Base-by-base conservation (phyloP, 2,797 vertebrate genomes). In the Gobionotothen gibberifrons region DNA sequence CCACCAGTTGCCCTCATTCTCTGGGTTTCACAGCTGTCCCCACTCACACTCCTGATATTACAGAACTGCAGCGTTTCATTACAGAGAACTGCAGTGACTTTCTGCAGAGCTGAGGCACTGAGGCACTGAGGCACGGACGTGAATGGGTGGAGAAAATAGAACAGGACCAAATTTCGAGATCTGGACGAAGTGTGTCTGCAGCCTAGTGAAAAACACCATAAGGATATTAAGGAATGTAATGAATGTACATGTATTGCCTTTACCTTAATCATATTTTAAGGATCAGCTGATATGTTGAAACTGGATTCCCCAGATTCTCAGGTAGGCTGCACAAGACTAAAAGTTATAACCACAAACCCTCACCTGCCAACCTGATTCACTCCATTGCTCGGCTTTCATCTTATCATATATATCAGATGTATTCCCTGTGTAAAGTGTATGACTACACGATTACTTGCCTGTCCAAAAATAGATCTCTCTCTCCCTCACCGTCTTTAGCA, bases 31-130 rank as follows among this genome's bases (percentile, higher is more conserved):
- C 74, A 75, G 72, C 76, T 74, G 78, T 82, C 77, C 72, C 59
- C 67, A 48, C 68, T 56, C 64, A 74, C 61, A 60, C 60, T 43
- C 60, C 69, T 65, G 79, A 70, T 81, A 81, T 66, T 61, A 69
- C 76, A 55, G 79, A 66, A 86, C 83, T 85, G 87, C 85, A 85
- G 85, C 83, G 72, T 80, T 87, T 81, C 81, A 85, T 79, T 70
- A 69, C 57, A 82, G 72, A 66, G 64, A 72, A 53, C 90, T 88
- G 90, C 90, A 88, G 85, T 87, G 87, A 85, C 86, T 91, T 90
- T 91, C 80, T 90, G 90, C 88, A 92, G 89, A 79, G 88, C 83
- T 76, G 79, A 69, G 79, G 83, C 83, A 88, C 66, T 36, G 75
- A 71, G 62, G 87, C 76, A 58, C 69, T 43, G 75, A 86, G 79